Percentiles rank a stretch among this genome's conserved stretches.
These are phyloP conservation scores for Ctenopoma kingsleyae DNA, from an alignment of 2,797 vertebrate genomes.

Conservation along the genomic window DNA sequence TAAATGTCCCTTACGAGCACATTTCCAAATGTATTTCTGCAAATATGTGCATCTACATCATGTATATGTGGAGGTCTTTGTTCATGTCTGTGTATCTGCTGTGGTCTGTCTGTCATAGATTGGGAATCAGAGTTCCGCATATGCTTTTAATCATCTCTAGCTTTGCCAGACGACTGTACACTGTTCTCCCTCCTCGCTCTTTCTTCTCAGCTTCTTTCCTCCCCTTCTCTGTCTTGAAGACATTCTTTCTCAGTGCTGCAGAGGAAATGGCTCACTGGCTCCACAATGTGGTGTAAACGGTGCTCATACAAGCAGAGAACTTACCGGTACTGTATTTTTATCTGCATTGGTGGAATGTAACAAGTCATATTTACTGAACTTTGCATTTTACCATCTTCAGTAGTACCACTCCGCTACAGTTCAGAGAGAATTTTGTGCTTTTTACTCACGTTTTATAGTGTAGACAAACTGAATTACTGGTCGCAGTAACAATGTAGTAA, in stretches of 20 bases:
- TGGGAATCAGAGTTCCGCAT: conserved; percentile 57
- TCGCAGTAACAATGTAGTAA: neutral
- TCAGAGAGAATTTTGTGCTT: neutral
- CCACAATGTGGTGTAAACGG: conserved; percentile 51
- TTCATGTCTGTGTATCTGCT: conserved; percentile 55
- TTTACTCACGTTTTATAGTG: neutral
- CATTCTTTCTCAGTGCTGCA: conserved; percentile 30
- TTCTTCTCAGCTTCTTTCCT: neutral
- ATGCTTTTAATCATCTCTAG: conserved; percentile 76
- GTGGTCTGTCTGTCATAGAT: conserved; percentile 58
- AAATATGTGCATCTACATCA: conserved; percentile 8
- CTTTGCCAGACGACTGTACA: conserved; percentile 54
- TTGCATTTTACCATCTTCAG: neutral
- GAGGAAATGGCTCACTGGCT: conserved; percentile 52
- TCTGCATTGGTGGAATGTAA: neutral
- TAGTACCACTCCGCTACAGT: neutral
- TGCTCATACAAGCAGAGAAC: neutral
- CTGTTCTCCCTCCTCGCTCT: conserved; percentile 22
- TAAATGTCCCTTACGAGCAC: conserved; percentile 22
- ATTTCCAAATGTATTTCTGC: conserved; percentile 52
- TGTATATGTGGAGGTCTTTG: conserved; percentile 43
- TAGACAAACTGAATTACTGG: neutral
- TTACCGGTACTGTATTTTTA: too few relatives aligned
- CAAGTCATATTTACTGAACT: neutral
- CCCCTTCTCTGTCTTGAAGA: conserved; percentile 23